Conservation (phyloP, 2,113 vertebrate species). For the Craseonycteris thonglongyai region DNA sequence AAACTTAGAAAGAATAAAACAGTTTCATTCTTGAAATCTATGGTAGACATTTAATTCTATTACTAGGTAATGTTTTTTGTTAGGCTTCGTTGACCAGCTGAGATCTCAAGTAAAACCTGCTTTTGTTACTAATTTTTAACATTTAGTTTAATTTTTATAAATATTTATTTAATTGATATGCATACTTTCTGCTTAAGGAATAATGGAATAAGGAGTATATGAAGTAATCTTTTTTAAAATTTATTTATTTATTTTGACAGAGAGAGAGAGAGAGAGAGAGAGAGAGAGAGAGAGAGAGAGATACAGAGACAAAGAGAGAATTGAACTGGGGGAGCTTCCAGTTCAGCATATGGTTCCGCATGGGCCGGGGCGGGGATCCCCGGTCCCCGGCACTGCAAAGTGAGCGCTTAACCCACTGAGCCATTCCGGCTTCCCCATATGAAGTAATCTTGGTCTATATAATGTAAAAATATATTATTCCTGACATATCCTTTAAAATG, state of each 20-base stretch:
- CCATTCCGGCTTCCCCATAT: no score
- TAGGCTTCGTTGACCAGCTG: neutral
- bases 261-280: no score
- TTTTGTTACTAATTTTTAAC: neutral
- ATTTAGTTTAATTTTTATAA: conserved; percentile 7
- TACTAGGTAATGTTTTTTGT: neutral
- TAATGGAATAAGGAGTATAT: neutral
- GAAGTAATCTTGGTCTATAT: neutral
- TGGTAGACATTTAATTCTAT: neutral
- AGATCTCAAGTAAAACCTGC: neutral
- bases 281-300: no score
- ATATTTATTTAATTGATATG: neutral
- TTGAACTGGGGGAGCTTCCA: no score
- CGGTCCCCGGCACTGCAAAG: no score
- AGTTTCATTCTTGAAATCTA: neutral
- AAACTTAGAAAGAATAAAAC: neutral
- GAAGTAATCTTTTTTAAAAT: neutral
- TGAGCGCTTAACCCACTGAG: no score
- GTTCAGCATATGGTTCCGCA: no score
- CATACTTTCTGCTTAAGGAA: neutral
- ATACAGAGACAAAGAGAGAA: no score
- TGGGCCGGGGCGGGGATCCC: no score
- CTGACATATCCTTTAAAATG: neutral
- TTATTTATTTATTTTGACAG: no score
- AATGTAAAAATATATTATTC: neutral